Evolutionary conservation across 1,140 invertebrate species (phyloP), one percentile per base, ranked within the genome.

Genomic region (Pentalonia nigronervosa): DNA sequence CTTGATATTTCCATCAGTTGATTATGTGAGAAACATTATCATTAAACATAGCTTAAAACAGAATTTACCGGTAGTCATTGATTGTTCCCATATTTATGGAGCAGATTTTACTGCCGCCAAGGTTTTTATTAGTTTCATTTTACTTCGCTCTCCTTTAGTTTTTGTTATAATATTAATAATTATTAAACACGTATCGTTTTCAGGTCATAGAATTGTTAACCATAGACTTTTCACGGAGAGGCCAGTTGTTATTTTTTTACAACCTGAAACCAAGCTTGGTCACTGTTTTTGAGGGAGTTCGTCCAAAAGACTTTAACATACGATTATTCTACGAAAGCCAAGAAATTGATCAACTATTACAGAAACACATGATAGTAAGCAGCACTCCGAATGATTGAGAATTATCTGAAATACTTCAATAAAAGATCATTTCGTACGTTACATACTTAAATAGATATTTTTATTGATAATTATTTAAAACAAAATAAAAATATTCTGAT

Each of bases 1-100:
- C 94, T 95, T 98, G 1, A 97, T 98, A 94, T 99, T 98, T 95
- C 98, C 98, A 6, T 98, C 97, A 0, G 97, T 98, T 56, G 98
- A 98, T 95, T 98, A 98, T 95, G 96, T 98, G 76, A 96, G 97
- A 93, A 97, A 97, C 94, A 96, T 97, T 53, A 97, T 98, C 21
- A 97, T 96, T 36, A 98, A 98, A 95, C 97, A 97, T 94, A 97
- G 97, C 50, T 95, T 96, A n/a, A 95, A 96, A 91, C 96, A 96
- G 94, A 96, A 96, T 45, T 95, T 97, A 14, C 97, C 97, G 8
- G 97, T 98, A 7, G 97, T 98, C 2, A 96, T 98, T 23, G 97
- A 98, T 95, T 98, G 97, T 94, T 97, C 97, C 20, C 97, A 98
- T 95, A 97, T 98, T 93, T 97, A 98, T 95, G 97, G 97, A 86